These are phyloP conservation scores for Okapia johnstoni DNA, from an alignment of 2,113 vertebrate genomes.

Conservation along the genomic window DNA sequence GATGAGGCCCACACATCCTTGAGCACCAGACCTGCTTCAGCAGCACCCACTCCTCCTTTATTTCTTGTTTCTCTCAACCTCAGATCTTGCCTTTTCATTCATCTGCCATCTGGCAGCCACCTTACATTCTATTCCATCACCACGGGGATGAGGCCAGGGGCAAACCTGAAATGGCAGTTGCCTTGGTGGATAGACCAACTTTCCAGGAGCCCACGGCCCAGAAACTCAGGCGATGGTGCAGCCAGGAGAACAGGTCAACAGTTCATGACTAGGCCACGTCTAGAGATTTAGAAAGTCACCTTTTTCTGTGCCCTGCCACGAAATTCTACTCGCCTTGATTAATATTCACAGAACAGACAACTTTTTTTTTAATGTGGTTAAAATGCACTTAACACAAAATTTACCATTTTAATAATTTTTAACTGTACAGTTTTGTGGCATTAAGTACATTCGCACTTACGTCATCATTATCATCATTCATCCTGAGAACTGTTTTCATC, in stretches of 20 bases:
- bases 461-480: background rate
- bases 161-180: background rate
- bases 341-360: background rate
- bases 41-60: constrained; percentile 39
- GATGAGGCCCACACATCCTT: background rate
- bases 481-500: background rate
- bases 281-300: background rate
- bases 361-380: background rate
- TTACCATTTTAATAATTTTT: background rate
- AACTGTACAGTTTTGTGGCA: background rate
- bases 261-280: background rate
- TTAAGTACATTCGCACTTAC: background rate
- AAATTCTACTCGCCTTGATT: background rate
- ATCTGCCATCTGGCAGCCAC: constrained; percentile 39
- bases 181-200: background rate
- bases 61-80: constrained; percentile 45
- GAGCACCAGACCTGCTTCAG: background rate
- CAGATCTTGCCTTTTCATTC: constrained; percentile 29
- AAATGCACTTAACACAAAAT: background rate
- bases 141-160: background rate
- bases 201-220: background rate
- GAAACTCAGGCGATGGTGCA: background rate
- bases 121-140: constrained; percentile 10
- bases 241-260: background rate
- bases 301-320: background rate